Base-by-base conservation (phyloP, 2,797 vertebrate species). In the Manis javanica region DNA sequence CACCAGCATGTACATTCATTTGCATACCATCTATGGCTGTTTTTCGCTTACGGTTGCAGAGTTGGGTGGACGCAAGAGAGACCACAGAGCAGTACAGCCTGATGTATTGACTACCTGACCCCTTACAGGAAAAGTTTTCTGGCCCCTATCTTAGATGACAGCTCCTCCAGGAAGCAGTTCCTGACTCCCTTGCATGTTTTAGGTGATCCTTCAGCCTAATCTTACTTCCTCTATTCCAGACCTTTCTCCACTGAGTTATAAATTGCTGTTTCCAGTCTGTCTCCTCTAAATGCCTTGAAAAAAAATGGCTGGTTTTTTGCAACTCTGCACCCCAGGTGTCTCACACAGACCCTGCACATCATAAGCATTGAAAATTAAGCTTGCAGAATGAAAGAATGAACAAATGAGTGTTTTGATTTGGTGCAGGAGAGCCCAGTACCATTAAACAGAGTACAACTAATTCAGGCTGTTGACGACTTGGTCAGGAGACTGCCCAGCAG, bases 11-110 rank as follows among this genome's bases (percentile, higher is more conserved):
- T 2, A 39, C 31, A 3, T 57, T 57, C 57, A 63, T 61, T 71
- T 59, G 39, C 53, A 61, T 29, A 53, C 59, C 6, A 0, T 7
- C 42, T 14, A 7, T 0, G n/a, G 83, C 63, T 86, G 59, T 14
- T 91, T 91, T 61, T 74, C 10, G 3, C 31, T 66, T 31, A 63
- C 8, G 23, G 13, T 0, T 3, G 19, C 12, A 66, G 53, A 68
- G 37, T 0, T 78, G 59, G 68, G 19, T 7, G 29, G 21, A 23
- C 7, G 24, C 23, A 51, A 18, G 39, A 55, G 46, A 91, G 61
- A 21, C 46, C n/a, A n/a, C 0, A 49, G 9, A 26, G 31, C 21
- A 18, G 15, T 29, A 31, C 14, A 26, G 29, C 16, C 66, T 7
- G 14, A 55, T 39, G 3, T 15, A 5, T 75, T 84, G 69, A 57